Conservation (phyloP, 2,888 invertebrate species). For the Ichneumon xanthorius region DNA sequence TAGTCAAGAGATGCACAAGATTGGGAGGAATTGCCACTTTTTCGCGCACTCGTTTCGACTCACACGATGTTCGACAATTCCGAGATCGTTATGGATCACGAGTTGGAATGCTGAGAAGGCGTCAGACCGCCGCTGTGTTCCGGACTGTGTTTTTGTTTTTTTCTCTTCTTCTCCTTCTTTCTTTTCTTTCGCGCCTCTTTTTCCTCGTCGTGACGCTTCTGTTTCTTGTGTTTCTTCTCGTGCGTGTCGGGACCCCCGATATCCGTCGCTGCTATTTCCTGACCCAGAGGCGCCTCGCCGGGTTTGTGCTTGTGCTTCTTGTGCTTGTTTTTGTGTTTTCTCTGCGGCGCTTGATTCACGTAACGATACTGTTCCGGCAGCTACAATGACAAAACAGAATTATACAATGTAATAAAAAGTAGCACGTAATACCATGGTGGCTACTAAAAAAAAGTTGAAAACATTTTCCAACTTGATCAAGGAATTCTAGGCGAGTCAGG, state of each 20-base stretch:
- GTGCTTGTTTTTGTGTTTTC: constrained; percentile 97
- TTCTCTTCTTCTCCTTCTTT: constrained; percentile 97
- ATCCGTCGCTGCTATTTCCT: constrained; percentile 91
- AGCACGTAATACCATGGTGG: not conserved
- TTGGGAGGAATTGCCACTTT: not conserved
- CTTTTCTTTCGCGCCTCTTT: constrained; percentile 95
- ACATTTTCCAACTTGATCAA: not conserved
- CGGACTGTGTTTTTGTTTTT: constrained; percentile 97
- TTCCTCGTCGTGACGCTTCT: constrained; percentile 96
- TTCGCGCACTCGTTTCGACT: constrained; percentile 10
- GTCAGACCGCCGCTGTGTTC: constrained; percentile 91
- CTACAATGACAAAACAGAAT: constrained; percentile 83
- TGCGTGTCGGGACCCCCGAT: constrained; percentile 90
- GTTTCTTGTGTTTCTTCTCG: constrained; percentile 98
- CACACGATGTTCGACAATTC: constrained; percentile 48
- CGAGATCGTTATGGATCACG: constrained; percentile 83
- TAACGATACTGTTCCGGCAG: constrained; percentile 98
- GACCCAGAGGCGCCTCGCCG: constrained; percentile 90
- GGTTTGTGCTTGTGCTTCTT: constrained; percentile 98
- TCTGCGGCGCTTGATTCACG: constrained; percentile 95
- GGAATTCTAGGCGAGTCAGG: not conserved
- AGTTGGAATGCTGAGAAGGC: constrained; percentile 87
- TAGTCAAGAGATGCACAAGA: not conserved
- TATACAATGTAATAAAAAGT: not conserved
- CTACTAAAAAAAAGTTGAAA: not conserved